A percentile compares a stretch with the other conserved stretches of the same genome.
Conservation (phyloP, 2,797 vertebrate genomes). For the Spheniscus humboldti region DNA sequence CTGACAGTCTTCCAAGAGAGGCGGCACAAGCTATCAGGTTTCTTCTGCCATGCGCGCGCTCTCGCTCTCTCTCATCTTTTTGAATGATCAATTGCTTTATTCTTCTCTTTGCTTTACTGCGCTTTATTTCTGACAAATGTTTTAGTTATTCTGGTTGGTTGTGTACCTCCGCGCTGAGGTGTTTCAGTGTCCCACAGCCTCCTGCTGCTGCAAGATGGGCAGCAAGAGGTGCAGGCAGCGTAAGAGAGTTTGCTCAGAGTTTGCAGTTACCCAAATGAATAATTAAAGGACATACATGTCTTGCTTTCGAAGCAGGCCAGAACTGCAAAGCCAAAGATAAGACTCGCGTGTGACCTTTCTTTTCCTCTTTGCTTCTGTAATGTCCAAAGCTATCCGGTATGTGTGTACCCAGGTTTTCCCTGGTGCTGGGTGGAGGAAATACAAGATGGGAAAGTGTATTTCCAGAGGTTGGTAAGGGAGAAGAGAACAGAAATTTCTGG, state of each 20-base stretch:
- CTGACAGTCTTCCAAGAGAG: neutral
- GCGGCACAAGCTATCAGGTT: neutral
- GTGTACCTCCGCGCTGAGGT: neutral
- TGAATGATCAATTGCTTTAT: neutral
- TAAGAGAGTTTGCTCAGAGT: neutral
- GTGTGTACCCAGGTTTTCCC: neutral
- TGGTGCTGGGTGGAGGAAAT: neutral
- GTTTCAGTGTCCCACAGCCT: neutral
- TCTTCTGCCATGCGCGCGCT: neutral
- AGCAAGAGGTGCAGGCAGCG: neutral
- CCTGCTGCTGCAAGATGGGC: neutral
- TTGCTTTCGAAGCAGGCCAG: neutral
- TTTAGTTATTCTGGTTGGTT: neutral
- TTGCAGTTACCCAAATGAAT: conserved; percentile 9
- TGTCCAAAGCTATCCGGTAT: neutral
- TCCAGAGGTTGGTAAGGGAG: neutral
- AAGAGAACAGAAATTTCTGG: neutral
- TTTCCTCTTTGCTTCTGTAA: conserved; percentile 4
- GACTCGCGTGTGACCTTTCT: neutral
- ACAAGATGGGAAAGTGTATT: neutral
- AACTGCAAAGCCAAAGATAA: neutral
- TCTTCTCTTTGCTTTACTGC: neutral
- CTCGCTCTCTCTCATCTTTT: neutral
- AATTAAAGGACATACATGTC: conserved; percentile 11
- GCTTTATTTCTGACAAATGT: neutral